Evolutionary conservation across 2,113 vertebrate genomes (phyloP).

Genomic region (Neogobius melanostomus): DNA sequence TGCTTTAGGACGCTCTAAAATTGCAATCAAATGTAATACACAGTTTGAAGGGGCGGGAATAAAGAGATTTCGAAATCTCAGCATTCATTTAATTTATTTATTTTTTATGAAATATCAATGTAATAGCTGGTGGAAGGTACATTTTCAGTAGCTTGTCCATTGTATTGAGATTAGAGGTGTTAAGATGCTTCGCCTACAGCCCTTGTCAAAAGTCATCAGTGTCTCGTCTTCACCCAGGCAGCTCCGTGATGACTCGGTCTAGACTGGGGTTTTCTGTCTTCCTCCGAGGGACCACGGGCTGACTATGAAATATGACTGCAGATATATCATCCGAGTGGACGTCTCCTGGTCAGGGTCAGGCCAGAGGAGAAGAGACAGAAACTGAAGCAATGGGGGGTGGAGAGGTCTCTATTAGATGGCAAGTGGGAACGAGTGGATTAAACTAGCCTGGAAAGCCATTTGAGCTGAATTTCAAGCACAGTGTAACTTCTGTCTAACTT

Average conservation of each 20-base stretch:
- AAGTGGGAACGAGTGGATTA: too few species aligned
- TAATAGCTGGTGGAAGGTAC: slow-evolving; percentile 18
- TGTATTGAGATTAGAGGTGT: slow-evolving; percentile 53
- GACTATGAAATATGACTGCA: slow-evolving; percentile 43
- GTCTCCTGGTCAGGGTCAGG: slow-evolving; percentile 30
- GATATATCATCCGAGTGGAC: slow-evolving; percentile 41
- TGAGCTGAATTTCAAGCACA: not conserved
- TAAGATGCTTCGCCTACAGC: slow-evolving; percentile 44
- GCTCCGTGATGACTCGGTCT: slow-evolving; percentile 53
- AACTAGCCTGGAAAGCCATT: not conserved
- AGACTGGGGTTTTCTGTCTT: slow-evolving; percentile 25
- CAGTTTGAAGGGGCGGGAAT: too few species aligned
- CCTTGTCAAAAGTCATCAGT: slow-evolving; percentile 57
- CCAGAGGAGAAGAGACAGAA: slow-evolving; percentile 9
- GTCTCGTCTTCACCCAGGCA: slow-evolving; percentile 31
- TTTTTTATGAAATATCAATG: slow-evolving; percentile 12
- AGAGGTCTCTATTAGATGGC: not conserved
- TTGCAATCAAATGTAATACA: too few species aligned
- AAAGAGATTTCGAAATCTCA: too few species aligned
- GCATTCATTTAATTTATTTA: too few species aligned
- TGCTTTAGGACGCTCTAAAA: too few species aligned
- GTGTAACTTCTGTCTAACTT: too few species aligned
- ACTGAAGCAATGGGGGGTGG: slow-evolving; percentile 18
- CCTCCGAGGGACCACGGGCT: slow-evolving; percentile 1
- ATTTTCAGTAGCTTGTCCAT: slow-evolving; percentile 41